A percentile compares a stretch with the other conserved stretches of the same genome.
Evolutionary conservation across 2,888 invertebrate genomes (phyloP).

Genomic region (Synanthedon formicaeformis): DNA sequence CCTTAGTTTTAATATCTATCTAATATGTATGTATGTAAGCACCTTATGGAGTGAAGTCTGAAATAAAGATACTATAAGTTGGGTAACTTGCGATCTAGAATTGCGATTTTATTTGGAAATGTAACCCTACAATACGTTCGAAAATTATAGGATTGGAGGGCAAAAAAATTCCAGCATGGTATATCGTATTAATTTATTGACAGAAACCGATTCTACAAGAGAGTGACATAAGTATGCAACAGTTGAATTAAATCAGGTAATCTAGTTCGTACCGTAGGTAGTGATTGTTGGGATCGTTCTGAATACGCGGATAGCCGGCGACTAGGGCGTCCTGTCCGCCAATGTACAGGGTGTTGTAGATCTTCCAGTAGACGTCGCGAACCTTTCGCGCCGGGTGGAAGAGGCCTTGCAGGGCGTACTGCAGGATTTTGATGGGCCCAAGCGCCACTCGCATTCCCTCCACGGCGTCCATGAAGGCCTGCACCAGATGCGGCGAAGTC

Average conservation of each 20-base stretch:
- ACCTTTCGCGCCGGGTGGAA: conserved; percentile 99
- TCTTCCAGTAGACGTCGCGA: conserved; percentile 99
- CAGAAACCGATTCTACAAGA: too few species aligned
- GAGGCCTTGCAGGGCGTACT: conserved; percentile 96
- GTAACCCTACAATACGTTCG: too few species aligned
- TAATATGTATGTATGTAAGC: too few species aligned
- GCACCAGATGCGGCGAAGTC: conserved; percentile 98
- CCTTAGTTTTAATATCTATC: too few species aligned
- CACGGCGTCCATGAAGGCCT: conserved; percentile 99
- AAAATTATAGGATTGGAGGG: too few species aligned
- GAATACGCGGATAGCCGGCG: conserved; percentile 96
- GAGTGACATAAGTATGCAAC: too few species aligned
- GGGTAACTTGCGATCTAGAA: too few species aligned
- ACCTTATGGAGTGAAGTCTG: too few species aligned
- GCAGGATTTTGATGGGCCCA: conserved; percentile 95
- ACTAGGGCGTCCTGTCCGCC: conserved; percentile 98
- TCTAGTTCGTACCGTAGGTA: conserved; percentile 94
- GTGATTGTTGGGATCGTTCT: conserved; percentile 94
- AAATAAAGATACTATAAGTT: too few species aligned
- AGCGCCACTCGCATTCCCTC: conserved; percentile 97
- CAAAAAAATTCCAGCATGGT: too few species aligned
- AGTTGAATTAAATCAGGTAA: conserved; percentile 67
- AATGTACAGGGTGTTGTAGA: conserved; percentile 98
- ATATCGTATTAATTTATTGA: too few species aligned
- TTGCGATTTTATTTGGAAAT: too few species aligned